Percentiles rank a stretch among this genome's conserved stretches.
Evolutionary conservation across 2,113 vertebrate genomes (phyloP).

Genomic region (Gymnocephalus cernua): DNA sequence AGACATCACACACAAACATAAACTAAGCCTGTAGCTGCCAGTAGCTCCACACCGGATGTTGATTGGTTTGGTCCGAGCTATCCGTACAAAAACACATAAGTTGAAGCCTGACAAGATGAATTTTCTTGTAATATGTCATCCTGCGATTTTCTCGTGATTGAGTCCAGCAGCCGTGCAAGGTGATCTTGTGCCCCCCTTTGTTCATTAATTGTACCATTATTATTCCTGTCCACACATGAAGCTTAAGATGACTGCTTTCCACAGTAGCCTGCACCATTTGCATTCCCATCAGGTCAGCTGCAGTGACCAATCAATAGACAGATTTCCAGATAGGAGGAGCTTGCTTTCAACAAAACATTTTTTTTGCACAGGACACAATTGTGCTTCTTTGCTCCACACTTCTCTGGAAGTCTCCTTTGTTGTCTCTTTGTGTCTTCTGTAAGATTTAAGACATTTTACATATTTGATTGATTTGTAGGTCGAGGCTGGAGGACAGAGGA

Average conservation of each 20-base stretch:
- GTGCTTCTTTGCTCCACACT: background rate
- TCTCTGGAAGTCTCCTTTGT: background rate
- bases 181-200: background rate
- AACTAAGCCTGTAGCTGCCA: no score
- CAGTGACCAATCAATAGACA: background rate
- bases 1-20: no score
- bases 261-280: background rate
- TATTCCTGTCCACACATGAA: background rate
- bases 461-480: slow-evolving; percentile 3
- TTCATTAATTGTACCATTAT: background rate
- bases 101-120: no score
- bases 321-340: background rate
- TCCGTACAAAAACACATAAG: no score
- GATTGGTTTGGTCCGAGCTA: no score
- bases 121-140: no score
- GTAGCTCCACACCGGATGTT: no score
- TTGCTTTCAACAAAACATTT: background rate
- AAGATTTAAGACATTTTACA: background rate
- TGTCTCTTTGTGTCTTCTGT: background rate
- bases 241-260: background rate
- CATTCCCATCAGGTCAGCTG: background rate
- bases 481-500: background rate
- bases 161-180: no score
- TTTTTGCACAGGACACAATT: background rate
- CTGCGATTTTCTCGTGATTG: no score